Conservation (phyloP, 2,797 vertebrate species). For the Psittacula echo region DNA sequence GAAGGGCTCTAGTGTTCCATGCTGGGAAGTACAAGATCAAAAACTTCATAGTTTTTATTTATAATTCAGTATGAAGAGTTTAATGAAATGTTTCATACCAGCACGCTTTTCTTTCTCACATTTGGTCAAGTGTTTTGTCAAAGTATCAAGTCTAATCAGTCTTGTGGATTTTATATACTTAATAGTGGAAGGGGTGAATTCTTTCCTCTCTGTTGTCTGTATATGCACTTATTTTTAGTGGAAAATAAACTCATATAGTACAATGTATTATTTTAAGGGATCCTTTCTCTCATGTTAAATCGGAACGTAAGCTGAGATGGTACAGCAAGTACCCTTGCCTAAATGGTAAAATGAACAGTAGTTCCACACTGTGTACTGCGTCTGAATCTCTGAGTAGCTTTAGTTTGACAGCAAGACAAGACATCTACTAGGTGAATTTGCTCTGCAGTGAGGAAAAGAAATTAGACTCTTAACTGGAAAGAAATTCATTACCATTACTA, state of each 20-base stretch:
- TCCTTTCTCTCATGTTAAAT: not conserved
- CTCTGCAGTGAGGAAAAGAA: not conserved
- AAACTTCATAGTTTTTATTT: not conserved
- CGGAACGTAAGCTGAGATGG: not conserved
- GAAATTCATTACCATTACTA: not conserved
- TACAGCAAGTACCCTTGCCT: not conserved
- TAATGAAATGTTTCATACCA: not conserved
- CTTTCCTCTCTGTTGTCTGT: not conserved
- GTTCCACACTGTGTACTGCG: fast-evolving
- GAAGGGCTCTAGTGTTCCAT: not conserved
- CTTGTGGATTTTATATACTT: not conserved
- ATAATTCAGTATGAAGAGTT: not conserved
- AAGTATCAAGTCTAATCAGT: not conserved
- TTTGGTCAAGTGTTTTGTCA: not conserved
- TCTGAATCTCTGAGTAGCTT: not conserved
- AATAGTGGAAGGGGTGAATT: not conserved
- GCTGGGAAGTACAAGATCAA: not conserved
- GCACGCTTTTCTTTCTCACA: not conserved
- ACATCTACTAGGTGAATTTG: not conserved
- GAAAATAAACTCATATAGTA: not conserved
- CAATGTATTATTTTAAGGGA: not conserved
- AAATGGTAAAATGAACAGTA: not conserved
- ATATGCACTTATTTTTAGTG: not conserved
- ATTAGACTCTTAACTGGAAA: not conserved
- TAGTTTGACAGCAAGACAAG: not conserved